Base-by-base conservation (phyloP, 1,140 invertebrate species). In the Habropoda laboriosa region DNA sequence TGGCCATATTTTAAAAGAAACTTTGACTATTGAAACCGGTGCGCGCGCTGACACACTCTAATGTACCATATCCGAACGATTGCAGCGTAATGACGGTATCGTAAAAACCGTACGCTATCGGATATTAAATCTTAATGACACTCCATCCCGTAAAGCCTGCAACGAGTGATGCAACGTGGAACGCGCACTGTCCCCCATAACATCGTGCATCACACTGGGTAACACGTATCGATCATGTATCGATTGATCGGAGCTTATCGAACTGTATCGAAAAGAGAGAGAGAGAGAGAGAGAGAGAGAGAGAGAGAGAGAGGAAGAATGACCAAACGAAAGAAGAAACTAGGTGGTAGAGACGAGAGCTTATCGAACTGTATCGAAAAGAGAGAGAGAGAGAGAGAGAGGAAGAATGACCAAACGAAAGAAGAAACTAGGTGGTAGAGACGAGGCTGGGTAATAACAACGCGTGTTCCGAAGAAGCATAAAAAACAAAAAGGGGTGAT, bases 71-170 rank as follows among this genome's bases (percentile, higher is more conserved):
- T 73, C 51, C 21, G 16, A 40, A 27, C 18, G 45, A 47, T 67
- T 30, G 27, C 24, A 32, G 47, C 42, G 42, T 47, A 66, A 47
- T 38, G n/a, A 27, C 24, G 24, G 13, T 16, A 32, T 49, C 71
- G 42, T 74, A 49, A 63, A 75, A 45, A 67, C n/a, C 13, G 38
- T 7, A 5, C 27, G 13, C 38, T 45, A 55, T 66, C 74, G 40
- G 24, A 77, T 70, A 55, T 77, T 70, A 70, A 70, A 77, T 70
- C 74, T 68, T 57, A 47, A 68, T 27, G 51, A 42, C 38, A 45
- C 27, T 27, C 24, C 21, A 21, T 6, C 49, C 40, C 64, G 49
- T 68, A 57, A 57, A 77, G n/a, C 24, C 10, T 18, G 27, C 40
- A 2, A n/a, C 47, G 55, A 32, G 21, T 55, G 53, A 66, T 57